These are phyloP conservation scores for Canis aureus DNA, from an alignment of 2,113 vertebrate genomes.

Conservation along the genomic window DNA sequence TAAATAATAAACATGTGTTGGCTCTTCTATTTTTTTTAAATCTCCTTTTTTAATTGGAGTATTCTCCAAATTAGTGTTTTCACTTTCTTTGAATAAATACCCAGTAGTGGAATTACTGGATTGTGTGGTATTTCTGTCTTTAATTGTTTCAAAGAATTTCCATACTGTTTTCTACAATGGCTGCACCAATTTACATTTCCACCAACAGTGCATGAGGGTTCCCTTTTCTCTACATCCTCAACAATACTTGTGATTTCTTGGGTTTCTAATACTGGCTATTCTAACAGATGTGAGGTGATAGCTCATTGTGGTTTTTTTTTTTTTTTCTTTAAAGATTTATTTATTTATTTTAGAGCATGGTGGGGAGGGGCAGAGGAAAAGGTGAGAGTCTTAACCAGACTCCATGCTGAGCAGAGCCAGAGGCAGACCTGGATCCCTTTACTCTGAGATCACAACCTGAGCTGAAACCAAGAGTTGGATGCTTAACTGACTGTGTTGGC, in stretches of 20 bases:
- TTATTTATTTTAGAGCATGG: neutral
- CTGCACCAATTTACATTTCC: neutral
- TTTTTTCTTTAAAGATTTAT: neutral
- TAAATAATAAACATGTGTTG: constrained; percentile 10
- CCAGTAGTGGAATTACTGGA: neutral
- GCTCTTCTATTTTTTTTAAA: neutral
- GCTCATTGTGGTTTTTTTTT: neutral
- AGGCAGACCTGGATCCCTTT: neutral
- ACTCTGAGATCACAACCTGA: neutral
- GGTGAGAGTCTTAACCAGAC: neutral
- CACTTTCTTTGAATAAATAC: neutral
- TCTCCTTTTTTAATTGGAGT: neutral
- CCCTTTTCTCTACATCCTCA: neutral
- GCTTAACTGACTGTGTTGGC: neutral
- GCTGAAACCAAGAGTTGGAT: neutral
- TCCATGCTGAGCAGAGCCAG: neutral
- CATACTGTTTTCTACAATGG: neutral
- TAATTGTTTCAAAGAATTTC: neutral
- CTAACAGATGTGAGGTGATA: neutral
- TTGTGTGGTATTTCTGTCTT: neutral
- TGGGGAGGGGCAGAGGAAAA: neutral
- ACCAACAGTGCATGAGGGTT: neutral
- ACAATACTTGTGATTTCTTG: neutral
- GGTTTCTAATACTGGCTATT: neutral
- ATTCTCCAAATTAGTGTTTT: neutral